These are phyloP conservation scores for Leucopsar rothschildi DNA, from an alignment of 2,113 vertebrate species.

Conservation along the genomic window DNA sequence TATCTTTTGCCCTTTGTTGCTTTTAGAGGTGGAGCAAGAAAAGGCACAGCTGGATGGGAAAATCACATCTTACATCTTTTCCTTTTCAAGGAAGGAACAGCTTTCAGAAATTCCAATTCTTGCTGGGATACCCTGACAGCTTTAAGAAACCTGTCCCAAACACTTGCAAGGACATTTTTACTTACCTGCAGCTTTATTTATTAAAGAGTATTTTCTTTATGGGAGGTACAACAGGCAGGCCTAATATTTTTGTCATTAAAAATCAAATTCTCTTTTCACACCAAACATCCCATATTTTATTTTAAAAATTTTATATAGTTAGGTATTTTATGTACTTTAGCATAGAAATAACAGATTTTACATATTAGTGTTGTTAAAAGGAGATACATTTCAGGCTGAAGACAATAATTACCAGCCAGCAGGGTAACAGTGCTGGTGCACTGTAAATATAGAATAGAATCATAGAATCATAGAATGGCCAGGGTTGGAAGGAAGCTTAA, in stretches of 20 bases:
- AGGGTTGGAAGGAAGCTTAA: not conserved
- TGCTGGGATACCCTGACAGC: not conserved
- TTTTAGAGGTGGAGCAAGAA: not conserved
- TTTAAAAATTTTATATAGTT: not conserved
- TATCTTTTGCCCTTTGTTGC: rapidly evolving
- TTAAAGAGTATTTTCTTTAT: not conserved
- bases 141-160: not conserved
- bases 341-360: not conserved
- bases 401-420: not conserved
- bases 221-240: not conserved
- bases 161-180: not conserved
- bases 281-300: not conserved
- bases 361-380: not conserved
- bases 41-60: not conserved
- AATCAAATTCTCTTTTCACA: not conserved
- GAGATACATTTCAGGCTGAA: not conserved
- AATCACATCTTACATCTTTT: not conserved
- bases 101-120: not conserved
- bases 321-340: not conserved
- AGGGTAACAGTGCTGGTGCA: not conserved
- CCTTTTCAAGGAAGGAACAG: not conserved
- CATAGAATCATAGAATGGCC: not conserved
- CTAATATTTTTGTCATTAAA: not conserved
- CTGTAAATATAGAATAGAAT: not conserved
- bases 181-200: not conserved